Evolutionary conservation across 2,888 invertebrate genomes (phyloP).

Genomic region (Phytoseiulus persimilis): DNA sequence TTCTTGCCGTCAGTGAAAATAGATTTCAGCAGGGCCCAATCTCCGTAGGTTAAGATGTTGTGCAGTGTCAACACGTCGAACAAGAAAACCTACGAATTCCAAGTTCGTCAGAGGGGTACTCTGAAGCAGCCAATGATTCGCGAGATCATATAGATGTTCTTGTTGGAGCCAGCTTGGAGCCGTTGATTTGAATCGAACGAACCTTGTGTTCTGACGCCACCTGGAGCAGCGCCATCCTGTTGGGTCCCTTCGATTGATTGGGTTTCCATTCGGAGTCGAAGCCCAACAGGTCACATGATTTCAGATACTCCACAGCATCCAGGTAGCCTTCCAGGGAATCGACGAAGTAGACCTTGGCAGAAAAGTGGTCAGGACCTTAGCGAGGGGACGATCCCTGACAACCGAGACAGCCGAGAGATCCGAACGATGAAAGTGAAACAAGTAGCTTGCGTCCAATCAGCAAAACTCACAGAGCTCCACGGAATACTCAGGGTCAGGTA

Average conservation of each 20-base stretch:
- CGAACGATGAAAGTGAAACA: too few relatives aligned
- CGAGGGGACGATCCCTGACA: too few relatives aligned
- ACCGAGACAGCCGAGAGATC: too few relatives aligned
- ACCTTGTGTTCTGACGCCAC: slow-evolving; percentile 27
- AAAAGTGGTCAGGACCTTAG: too few relatives aligned
- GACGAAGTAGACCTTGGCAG: neutral
- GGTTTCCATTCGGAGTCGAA: slow-evolving; percentile 35
- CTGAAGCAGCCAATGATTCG: too few relatives aligned
- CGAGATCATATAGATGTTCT: too few relatives aligned
- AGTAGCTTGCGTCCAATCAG: too few relatives aligned
- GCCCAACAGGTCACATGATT: neutral
- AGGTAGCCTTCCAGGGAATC: slow-evolving; percentile 9
- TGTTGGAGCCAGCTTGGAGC: neutral
- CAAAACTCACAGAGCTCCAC: slow-evolving; percentile 20
- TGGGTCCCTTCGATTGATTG: neutral
- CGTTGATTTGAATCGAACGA: neutral
- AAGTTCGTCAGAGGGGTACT: neutral
- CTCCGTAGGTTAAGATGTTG: neutral
- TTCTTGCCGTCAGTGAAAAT: slow-evolving; percentile 8
- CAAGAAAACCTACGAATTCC: neutral
- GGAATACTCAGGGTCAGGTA: slow-evolving; percentile 6
- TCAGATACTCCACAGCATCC: slow-evolving; percentile 26
- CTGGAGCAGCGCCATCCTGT: slow-evolving; percentile 24
- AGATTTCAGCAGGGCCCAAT: slow-evolving; percentile 26
- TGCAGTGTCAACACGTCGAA: slow-evolving; percentile 25